phyloP scores from a whole-genome alignment of 2,888 invertebrate genomes.

The Crocallis elinguaria region DNA sequence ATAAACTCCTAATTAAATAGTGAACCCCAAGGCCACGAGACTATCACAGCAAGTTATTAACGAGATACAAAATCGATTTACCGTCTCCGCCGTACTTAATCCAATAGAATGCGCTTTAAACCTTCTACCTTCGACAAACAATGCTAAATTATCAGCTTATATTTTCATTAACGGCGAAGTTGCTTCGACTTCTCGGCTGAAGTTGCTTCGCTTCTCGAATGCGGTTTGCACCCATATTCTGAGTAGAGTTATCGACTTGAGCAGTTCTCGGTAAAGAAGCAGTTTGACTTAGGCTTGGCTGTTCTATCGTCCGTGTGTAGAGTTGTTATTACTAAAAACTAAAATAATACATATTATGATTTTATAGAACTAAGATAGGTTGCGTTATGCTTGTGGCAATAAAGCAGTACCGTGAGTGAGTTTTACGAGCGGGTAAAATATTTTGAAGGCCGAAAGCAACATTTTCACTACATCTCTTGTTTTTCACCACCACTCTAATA shows the following conservation, averaged over 20 bases:
- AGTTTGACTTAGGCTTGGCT: no score
- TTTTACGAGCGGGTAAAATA: no score
- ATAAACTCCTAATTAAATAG: slow-evolving; percentile 20
- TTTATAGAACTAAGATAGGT: no score
- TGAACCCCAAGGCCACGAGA: slow-evolving; percentile 4
- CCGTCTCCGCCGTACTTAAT: slow-evolving; percentile 31
- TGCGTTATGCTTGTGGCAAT: no score
- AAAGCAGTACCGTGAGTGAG: no score
- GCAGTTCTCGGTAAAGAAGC: background rate
- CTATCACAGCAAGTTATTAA: slow-evolving; percentile 23
- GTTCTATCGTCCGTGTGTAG: no score
- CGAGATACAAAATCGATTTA: slow-evolving; percentile 48
- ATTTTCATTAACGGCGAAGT: slow-evolving; percentile 51
- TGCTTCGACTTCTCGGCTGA: slow-evolving; percentile 35
- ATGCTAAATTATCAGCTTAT: slow-evolving; percentile 50
- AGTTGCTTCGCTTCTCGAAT: slow-evolving; percentile 19
- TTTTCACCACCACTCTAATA: no score
- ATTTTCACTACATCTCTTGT: no score
- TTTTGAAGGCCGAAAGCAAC: no score
- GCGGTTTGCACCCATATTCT: slow-evolving; percentile 30
- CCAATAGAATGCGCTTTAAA: slow-evolving; percentile 41
- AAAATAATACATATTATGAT: no score
- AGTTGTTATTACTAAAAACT: no score
- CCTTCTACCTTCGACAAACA: slow-evolving; percentile 46
- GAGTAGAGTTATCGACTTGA: background rate